Base-by-base conservation (phyloP, 2,113 vertebrate genomes). In the Otocyon megalotis region DNA sequence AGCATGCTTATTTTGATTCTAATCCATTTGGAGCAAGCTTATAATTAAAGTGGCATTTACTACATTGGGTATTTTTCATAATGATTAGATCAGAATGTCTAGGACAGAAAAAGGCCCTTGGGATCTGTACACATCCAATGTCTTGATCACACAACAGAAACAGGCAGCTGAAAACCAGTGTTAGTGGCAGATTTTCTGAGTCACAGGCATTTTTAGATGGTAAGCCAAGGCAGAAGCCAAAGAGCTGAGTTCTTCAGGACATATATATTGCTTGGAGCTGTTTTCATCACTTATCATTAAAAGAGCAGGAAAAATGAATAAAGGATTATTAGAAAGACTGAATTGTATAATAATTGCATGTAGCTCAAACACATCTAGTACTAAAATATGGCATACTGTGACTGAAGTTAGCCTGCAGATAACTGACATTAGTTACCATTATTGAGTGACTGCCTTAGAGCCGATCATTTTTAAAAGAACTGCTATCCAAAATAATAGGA, bases 41-140 rank as follows among this genome's bases (percentile, higher is more conserved):
- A 88, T 96, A 96, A 97, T 97, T 97, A 98, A 97, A 97, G 92
- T 96, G 96, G 95, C 67, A 95, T 97, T 97, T 97, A 96, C 86
- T 83, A 60, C 10, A 2, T 37, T 93, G 67, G 71, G 50, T 62
- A 3, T 89, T 91, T 94, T 93, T 94, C 74, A 93, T 82, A 83
- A 87, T 94, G 95, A 97, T 97, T 94, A 96, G 72, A 92, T 72
- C 22, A 32, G 50, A 93, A 83, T 87, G 89, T 96, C 48, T 94
- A 48, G 17, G 58, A 67, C 32, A 81, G 74, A 86, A 26, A 72
- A 84, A 85, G 48, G 43, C 63, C 77, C 67, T 19, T 74, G 93
- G 96, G 91, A 91, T 86, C 93, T 5, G 17, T 28, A 43, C 43
- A 85, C 69, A 72, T 32, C 53, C 54, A 94, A 4, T 35, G 48